phyloP scores from a whole-genome alignment of 2,797 vertebrate genomes.

The Coregonus sp. region DNA sequence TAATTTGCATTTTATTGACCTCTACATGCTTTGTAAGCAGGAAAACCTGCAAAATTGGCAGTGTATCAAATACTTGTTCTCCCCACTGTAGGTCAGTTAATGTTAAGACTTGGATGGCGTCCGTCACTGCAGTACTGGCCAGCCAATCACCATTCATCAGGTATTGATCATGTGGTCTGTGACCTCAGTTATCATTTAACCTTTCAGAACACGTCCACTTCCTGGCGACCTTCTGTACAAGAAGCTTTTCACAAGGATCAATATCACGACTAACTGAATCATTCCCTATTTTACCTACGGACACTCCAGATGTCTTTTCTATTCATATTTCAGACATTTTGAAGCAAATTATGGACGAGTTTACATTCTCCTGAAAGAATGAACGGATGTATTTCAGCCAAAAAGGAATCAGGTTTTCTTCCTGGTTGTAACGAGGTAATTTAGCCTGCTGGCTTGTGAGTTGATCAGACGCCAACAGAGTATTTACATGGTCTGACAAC shows the following conservation, averaged over 20 bases:
- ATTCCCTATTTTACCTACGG: background rate
- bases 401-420: background rate
- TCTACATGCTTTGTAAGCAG: too few relatives aligned
- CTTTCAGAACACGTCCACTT: background rate
- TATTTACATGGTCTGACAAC: background rate
- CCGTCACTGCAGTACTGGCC: too few relatives aligned
- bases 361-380: background rate
- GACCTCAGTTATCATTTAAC: background rate
- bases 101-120: too few relatives aligned
- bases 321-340: background rate
- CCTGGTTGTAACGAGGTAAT: too few relatives aligned
- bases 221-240: background rate
- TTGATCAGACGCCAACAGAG: background rate
- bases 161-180: conserved; percentile 8
- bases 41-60: too few relatives aligned
- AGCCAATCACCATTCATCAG: conserved; percentile 10
- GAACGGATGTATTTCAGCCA: background rate
- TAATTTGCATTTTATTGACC: too few relatives aligned
- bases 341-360: background rate
- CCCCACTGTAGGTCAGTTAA: too few relatives aligned
- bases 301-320: background rate
- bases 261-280: background rate
- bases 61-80: too few relatives aligned
- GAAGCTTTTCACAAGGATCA: background rate
- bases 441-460: background rate